phyloP scores from a whole-genome alignment of 2,113 vertebrate species.

The Melospiza melodia region DNA sequence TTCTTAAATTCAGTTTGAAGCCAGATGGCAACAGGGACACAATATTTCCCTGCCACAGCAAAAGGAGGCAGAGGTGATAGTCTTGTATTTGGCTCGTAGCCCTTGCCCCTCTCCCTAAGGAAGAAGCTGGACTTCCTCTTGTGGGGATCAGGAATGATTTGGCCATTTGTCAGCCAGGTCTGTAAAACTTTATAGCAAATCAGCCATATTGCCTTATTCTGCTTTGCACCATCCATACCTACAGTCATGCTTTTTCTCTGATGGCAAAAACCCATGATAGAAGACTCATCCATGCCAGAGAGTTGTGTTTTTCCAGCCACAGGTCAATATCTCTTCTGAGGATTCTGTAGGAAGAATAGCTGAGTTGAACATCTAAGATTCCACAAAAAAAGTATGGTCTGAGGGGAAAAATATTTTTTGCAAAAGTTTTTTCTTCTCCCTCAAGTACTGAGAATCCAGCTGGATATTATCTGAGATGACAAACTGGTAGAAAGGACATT shows the following conservation, averaged over 20 bases:
- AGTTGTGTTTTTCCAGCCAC: background rate
- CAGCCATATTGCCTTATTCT: background rate
- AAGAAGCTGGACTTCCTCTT: background rate
- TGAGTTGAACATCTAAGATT: background rate
- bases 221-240: background rate
- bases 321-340: background rate
- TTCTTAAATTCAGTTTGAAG: background rate
- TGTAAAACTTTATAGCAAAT: background rate
- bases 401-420: background rate
- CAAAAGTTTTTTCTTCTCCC: background rate
- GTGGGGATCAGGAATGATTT: background rate
- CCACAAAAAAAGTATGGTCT: background rate
- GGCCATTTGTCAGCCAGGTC: background rate
- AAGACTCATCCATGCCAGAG: background rate
- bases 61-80: background rate
- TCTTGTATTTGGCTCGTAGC: rapidly evolving
- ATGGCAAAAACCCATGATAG: background rate
- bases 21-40: background rate
- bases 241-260: background rate
- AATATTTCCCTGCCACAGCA: background rate
- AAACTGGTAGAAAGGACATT: background rate
- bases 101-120: background rate
- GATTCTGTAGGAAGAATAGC: background rate
- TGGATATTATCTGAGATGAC: background rate
- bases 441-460: background rate